These are phyloP conservation scores for Hyposoter didymator DNA, from an alignment of 2,888 invertebrate genomes.

Conservation along the genomic window DNA sequence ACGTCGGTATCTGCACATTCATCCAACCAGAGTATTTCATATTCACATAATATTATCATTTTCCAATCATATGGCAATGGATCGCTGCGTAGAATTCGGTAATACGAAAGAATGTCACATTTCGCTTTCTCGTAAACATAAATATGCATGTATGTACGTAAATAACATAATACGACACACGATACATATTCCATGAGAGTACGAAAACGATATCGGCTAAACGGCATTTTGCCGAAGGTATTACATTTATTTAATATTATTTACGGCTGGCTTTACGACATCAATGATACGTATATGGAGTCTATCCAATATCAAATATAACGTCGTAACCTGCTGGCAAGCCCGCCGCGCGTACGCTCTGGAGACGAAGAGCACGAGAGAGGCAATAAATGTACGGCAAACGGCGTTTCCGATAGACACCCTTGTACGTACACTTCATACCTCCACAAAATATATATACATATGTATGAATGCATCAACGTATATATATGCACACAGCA, in stretches of 20 bases:
- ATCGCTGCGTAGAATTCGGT: not conserved
- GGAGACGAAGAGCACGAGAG: slow-evolving; percentile 73
- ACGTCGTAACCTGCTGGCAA: slow-evolving; percentile 81
- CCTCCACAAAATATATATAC: slow-evolving; percentile 30
- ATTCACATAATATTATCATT: not conserved
- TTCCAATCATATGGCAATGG: slow-evolving; percentile 8
- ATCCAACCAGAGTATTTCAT: not conserved
- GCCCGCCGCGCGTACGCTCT: slow-evolving; percentile 71
- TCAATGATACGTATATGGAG: slow-evolving; percentile 83
- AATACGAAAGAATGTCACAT: not conserved
- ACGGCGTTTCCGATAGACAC: slow-evolving; percentile 82
- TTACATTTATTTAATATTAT: slow-evolving; percentile 84
- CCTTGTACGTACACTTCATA: slow-evolving; percentile 70
- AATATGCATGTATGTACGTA: slow-evolving; percentile 37
- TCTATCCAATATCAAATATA: slow-evolving; percentile 84
- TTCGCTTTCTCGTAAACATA: not conserved
- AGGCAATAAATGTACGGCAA: slow-evolving; percentile 84
- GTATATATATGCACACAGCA: slow-evolving; percentile 48
- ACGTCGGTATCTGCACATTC: not conserved
- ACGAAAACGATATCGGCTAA: slow-evolving; percentile 73
- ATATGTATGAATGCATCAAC: not conserved
- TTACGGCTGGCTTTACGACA: slow-evolving; percentile 83
- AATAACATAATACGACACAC: slow-evolving; percentile 53
- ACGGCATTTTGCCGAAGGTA: slow-evolving; percentile 81
- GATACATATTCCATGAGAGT: slow-evolving; percentile 55